Evolutionary conservation across 2,113 vertebrate genomes (phyloP).

Genomic region (Hippopotamus amphibius): DNA sequence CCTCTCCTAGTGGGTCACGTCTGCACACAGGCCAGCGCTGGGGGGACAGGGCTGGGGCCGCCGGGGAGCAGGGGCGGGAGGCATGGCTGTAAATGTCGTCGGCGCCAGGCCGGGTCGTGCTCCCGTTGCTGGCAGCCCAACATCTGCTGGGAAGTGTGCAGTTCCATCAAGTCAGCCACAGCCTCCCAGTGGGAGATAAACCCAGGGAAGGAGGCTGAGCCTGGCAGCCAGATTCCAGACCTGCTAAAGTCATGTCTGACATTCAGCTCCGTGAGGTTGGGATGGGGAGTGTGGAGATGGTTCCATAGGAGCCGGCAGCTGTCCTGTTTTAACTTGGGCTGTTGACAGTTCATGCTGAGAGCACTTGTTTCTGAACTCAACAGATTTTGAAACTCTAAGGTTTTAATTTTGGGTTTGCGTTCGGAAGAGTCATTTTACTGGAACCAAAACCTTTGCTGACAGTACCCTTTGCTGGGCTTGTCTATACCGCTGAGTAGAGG

Average conservation of each 20-base stretch:
- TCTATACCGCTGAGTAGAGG: not conserved
- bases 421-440: not conserved
- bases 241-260: not conserved
- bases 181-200: constrained; percentile 52
- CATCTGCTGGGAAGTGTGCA: not conserved
- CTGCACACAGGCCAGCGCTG: not conserved
- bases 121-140: not conserved
- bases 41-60: not conserved
- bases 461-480: not conserved
- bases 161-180: constrained; percentile 8
- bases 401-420: constrained; percentile 45
- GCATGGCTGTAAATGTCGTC: constrained; percentile 44
- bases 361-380: constrained; percentile 62
- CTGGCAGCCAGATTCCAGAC: constrained; percentile 48
- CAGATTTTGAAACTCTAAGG: not conserved
- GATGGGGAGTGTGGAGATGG: not conserved
- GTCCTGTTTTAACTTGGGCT: constrained; percentile 8
- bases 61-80: not conserved
- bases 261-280: not conserved
- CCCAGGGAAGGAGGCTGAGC: not conserved
- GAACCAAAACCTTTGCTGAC: constrained; percentile 19
- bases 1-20: not conserved
- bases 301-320: not conserved
- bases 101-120: constrained; percentile 34
- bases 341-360: constrained; percentile 49